Evolutionary conservation across 2,113 vertebrate species (phyloP), one percentile per base, ranked within the genome.

Genomic region (Osmerus mordax): DNA sequence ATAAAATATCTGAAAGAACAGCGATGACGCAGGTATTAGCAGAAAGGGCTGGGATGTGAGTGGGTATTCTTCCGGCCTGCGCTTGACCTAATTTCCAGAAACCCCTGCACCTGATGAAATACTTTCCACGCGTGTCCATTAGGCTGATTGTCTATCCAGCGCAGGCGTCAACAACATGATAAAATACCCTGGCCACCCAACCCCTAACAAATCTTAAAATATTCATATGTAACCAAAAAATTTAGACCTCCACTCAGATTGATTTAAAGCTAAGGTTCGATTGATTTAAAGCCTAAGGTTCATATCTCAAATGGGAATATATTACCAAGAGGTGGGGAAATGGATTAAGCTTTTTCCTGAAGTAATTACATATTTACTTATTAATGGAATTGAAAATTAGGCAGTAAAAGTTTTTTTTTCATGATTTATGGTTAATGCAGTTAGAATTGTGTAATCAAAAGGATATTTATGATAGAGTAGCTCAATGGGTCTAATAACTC

Each of bases 361-460:
- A 67, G 25, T 55, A 32, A 71, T 80, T 77, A 70, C 72, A 73
- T 72, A 68, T 78, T 77, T 63, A 74, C 64, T 68, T 78, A 54
- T 82, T 73, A 67, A 77, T 79, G 76, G 61, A 82, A 80, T 81
- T 76, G 77, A 25, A 79, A 84, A 78, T 78, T 36, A 78, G 75
- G 53, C 76, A 70, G 56, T 77, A 52, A 78, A 80, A 74, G 66
- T 65, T 29, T 62, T 11, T 70, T 56, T 23, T 23, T 1, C 23
- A 59, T 75, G 41, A 83, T 74, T 66, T 73, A 78, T 80, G 15
- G 14, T 74, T 83, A 74, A 78, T 83, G 75, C 19, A 19, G 19
- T 61, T 23, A n/a, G 29, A 69, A 65, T 75, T 71, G 29, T 68
- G 23, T 19, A 52, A 78, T 84, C 69, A 80, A 70, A 75, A 71